Conservation (phyloP, 2,797 vertebrate species). For the Melanotaenia boesemani region DNA sequence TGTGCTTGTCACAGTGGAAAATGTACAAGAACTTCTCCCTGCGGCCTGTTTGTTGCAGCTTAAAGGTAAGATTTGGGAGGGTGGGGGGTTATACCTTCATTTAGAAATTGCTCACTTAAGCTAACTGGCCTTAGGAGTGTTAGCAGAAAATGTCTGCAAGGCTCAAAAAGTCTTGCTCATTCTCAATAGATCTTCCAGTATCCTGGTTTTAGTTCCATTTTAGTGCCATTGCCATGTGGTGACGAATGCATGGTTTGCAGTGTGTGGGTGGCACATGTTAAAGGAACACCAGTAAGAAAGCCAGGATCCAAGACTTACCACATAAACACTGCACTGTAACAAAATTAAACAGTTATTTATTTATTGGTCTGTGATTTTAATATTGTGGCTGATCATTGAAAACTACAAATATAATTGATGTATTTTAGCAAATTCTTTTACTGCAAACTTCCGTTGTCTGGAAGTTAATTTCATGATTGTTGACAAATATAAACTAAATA, state of each 20-base stretch:
- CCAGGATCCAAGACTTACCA: background rate
- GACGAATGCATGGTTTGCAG: background rate
- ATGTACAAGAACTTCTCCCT: constrained; percentile 96
- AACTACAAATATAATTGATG: background rate
- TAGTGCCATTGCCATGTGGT: background rate
- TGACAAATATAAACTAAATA: background rate
- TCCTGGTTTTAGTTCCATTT: background rate
- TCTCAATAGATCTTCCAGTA: background rate
- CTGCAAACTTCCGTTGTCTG: background rate
- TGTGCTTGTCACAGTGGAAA: constrained; percentile 97
- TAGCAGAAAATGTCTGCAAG: background rate
- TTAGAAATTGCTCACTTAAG: background rate
- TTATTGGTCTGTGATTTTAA: background rate
- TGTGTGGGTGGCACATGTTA: background rate
- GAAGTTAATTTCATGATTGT: background rate
- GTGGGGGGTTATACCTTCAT: background rate
- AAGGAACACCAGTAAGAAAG: background rate
- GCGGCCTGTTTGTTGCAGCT: constrained; percentile 96
- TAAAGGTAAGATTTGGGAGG: constrained; percentile 86
- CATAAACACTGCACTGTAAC: background rate
- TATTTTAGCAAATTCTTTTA: background rate
- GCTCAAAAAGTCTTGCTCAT: background rate
- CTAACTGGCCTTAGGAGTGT: background rate
- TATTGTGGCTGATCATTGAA: background rate
- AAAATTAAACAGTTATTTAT: background rate